Evolutionary conservation across 2,113 vertebrate genomes (phyloP), one percentile per base, ranked within the genome.

Genomic region (Eptesicus fuscus): DNA sequence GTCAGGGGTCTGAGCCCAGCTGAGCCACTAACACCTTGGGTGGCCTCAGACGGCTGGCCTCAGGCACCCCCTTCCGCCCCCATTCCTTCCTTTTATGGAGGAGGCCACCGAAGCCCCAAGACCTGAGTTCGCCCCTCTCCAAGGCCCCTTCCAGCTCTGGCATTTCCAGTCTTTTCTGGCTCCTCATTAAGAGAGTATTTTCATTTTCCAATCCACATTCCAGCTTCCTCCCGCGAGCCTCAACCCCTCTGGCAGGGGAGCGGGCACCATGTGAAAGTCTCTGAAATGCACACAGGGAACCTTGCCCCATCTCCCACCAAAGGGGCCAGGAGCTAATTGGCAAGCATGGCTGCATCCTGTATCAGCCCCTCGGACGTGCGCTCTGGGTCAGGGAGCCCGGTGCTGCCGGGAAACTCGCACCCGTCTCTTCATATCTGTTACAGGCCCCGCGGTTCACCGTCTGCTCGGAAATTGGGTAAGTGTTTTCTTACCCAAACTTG

Each of bases 391-490:
- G 59, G 51, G 70, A 74, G 56, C 91, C 1, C 4, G 67, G 69
- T 0, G 44, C 73, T 93, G 96, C 96, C 1, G 93, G 97, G 95
- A 98, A 98, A 96, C 70, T 51, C 80, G n/a, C 73, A 3, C 5
- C 44, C 83, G 94, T 94, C 95, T 49, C 94, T 42, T 83, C 67
- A 37, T 91, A 93, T 96, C 95, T 93, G 93, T 93, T 92, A 95
- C 95, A 83, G 87, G 96, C 96, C 96, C 97, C 97, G 94, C 40
- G 0, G 96, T 97, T 96, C 97, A 92, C 97, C 95, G 98, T 49
- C 98, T 98, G 98, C 98, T 98, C 71, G 96, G 98, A 98, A 98
- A 98, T 94, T 96, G 98, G 97, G 97, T 97, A 97, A 98, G 95
- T 97, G 96, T 98, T 98, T 96, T 98, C 95, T 93, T 87, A 93